Evolutionary conservation across 2,888 invertebrate genomes (phyloP).

Genomic region (Drosophila basisetae): DNA sequence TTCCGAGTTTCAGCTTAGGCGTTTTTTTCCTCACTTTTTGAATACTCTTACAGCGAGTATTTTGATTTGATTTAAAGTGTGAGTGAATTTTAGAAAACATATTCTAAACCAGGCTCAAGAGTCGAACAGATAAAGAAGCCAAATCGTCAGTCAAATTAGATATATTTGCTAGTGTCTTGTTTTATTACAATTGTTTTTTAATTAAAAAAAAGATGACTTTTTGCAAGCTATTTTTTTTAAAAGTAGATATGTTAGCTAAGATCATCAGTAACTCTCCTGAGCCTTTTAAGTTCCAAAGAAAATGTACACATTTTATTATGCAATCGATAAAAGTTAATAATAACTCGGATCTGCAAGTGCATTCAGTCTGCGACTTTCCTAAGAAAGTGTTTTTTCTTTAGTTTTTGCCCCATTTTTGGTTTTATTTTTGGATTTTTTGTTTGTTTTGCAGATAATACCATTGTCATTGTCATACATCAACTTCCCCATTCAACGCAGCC

Average conservation of each 20-base stretch:
- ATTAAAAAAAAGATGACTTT: neutral
- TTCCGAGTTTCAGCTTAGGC: constrained; percentile 9
- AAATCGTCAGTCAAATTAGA: neutral
- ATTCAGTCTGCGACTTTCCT: neutral
- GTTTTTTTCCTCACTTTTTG: neutral
- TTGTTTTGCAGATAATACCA: constrained; percentile 19
- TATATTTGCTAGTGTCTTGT: neutral
- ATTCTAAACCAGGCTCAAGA: neutral
- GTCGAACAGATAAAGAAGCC: neutral
- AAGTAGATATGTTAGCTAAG: neutral
- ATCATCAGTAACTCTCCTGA: neutral
- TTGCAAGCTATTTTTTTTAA: neutral
- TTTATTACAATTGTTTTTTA: neutral
- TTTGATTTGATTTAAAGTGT: neutral
- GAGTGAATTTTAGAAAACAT: neutral
- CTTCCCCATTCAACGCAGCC: neutral
- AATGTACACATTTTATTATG: neutral
- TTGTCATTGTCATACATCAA: constrained; percentile 18
- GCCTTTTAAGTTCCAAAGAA: neutral
- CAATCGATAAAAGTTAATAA: neutral
- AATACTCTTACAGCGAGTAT: neutral
- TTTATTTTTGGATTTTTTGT: neutral
- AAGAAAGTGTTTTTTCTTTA: neutral
- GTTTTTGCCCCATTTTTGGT: neutral
- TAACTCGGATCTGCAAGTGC: neutral